Evolutionary conservation across 2,113 vertebrate genomes (phyloP).

Genomic region (Caloenas nicobarica): DNA sequence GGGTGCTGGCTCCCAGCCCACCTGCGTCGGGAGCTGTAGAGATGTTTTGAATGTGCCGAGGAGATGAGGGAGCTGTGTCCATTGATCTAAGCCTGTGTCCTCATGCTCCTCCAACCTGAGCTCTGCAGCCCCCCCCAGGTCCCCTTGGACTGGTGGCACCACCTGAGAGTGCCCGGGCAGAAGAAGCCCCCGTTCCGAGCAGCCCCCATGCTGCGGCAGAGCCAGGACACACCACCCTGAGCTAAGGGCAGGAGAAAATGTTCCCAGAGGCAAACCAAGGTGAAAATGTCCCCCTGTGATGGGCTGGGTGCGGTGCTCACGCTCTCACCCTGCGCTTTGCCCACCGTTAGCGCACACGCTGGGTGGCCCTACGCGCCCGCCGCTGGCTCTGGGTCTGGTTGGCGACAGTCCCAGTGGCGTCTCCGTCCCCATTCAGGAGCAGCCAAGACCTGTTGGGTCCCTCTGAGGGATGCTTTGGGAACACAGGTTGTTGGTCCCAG

Average conservation of each 20-base stretch:
- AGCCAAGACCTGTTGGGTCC: rapidly evolving
- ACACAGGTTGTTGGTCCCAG: rapidly evolving
- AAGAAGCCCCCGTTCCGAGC: too few relatives aligned
- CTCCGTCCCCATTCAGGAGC: rapidly evolving
- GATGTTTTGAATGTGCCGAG: rapidly evolving
- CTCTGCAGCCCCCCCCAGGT: background rate
- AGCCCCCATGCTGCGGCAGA: too few relatives aligned
- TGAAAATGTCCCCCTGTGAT: background rate
- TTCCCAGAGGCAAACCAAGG: background rate
- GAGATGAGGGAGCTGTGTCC: background rate
- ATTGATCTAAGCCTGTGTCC: rapidly evolving
- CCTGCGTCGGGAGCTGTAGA: background rate
- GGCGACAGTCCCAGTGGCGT: background rate
- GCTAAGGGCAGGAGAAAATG: rapidly evolving
- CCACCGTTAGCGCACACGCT: background rate
- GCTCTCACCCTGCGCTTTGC: rapidly evolving
- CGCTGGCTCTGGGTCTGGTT: rapidly evolving
- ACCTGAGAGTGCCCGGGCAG: background rate
- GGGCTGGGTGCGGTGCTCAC: rapidly evolving
- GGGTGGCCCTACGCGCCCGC: rapidly evolving
- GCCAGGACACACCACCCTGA: too few relatives aligned
- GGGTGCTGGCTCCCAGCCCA: background rate
- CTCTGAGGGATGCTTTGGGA: background rate
- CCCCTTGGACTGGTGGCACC: rapidly evolving
- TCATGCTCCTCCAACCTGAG: background rate